A percentile compares a stretch with the other conserved stretches of the same genome.
phyloP scores from a whole-genome alignment of 2,888 invertebrate genomes.

The Noctua janthina region DNA sequence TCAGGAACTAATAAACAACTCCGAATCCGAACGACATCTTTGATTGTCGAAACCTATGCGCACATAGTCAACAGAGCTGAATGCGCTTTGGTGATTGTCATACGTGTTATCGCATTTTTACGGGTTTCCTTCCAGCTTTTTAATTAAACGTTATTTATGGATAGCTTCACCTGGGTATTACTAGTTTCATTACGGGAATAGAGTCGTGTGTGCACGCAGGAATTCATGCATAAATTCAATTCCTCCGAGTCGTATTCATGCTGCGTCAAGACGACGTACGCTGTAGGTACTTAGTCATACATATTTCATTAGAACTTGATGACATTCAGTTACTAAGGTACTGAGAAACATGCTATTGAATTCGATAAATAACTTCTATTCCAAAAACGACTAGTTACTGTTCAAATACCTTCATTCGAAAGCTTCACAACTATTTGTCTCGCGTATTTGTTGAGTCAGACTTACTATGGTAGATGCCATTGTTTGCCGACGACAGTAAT shows the following conservation, averaged over 20 bases:
- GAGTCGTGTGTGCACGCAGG: constrained; percentile 53
- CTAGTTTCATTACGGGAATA: constrained; percentile 26
- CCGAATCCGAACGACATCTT: neutral
- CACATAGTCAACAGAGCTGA: neutral
- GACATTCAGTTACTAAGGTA: constrained; percentile 20
- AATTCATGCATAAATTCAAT: constrained; percentile 60
- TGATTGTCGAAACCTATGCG: neutral
- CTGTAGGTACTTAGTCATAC: constrained; percentile 36
- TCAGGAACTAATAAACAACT: neutral
- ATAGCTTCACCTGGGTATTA: constrained; percentile 39
- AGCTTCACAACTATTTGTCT: constrained; percentile 34
- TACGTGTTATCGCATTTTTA: neutral
- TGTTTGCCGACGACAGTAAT: neutral
- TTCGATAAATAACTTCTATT: neutral
- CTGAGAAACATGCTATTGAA: constrained; percentile 38
- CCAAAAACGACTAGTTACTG: neutral
- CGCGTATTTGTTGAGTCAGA: constrained; percentile 23
- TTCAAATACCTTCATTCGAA: constrained; percentile 26
- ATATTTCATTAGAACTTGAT: constrained; percentile 45
- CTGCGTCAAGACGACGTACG: constrained; percentile 35
- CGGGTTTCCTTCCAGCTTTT: neutral
- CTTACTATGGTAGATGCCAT: neutral
- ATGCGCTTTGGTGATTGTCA: neutral
- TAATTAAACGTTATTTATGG: constrained; percentile 37
- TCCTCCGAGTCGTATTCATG: constrained; percentile 45